Percentiles rank a stretch among this genome's conserved stretches.
Evolutionary conservation across 2,797 vertebrate species (phyloP).

Genomic region (Garrulus glandarius): DNA sequence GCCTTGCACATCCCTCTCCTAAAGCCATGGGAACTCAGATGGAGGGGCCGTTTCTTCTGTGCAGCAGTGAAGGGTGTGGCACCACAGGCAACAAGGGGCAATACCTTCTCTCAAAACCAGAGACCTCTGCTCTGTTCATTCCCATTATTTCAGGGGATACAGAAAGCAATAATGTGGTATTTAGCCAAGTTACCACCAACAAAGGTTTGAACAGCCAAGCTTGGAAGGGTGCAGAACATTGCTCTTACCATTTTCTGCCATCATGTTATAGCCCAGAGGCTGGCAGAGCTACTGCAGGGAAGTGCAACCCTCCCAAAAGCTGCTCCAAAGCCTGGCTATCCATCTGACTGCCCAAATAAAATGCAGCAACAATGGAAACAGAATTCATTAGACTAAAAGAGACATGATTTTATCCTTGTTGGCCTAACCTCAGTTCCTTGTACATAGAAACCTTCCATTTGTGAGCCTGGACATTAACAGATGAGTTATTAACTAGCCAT

Average conservation of each 20-base stretch:
- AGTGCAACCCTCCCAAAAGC: not conserved
- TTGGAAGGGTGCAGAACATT: not conserved
- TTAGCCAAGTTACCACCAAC: not conserved
- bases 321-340: not conserved
- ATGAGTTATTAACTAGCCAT: slow-evolving; percentile 61
- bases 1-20: not conserved
- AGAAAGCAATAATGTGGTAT: not conserved
- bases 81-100: not conserved
- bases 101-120: not conserved
- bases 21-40: not conserved
- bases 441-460: slow-evolving; percentile 35
- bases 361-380: slow-evolving; percentile 23
- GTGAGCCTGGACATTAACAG: slow-evolving; percentile 41
- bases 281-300: not conserved
- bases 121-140: not conserved
- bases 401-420: slow-evolving; percentile 37
- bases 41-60: not conserved
- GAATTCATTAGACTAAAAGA: slow-evolving; percentile 42
- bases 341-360: slow-evolving; percentile 37
- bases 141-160: not conserved
- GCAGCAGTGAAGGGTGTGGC: not conserved
- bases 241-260: not conserved
- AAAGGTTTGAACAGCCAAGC: not conserved
- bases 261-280: not conserved
- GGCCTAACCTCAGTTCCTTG: slow-evolving; percentile 34